Base-by-base conservation (phyloP, 2,797 vertebrate species). In the Chrosomus eos region DNA sequence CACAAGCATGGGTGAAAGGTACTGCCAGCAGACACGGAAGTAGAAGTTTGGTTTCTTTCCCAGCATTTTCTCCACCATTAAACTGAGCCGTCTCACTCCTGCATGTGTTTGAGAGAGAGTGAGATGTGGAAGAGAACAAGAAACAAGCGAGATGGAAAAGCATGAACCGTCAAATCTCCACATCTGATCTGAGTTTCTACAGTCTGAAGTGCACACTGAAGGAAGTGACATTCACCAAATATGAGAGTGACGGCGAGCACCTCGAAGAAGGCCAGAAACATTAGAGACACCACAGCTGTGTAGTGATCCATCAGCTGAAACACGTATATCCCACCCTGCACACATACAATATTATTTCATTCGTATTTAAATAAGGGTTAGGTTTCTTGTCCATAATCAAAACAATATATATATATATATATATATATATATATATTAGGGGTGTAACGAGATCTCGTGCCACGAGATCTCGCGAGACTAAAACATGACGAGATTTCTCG, bases 241-340 rank as follows among this genome's bases (percentile, higher is more conserved):
- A 89, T 10, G 91, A 94, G 92, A 72, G 94, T 95, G 89, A 92
- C 85, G 48, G 93, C 94, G 40, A 94, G 38, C 9, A 96, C 91
- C 88, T 96, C 95, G 88, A 95, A 96, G 89, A 95, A 95, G 1
- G 95, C 94, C 18, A 96, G 92, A 83, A 96, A 96, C 87, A 96
- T 91, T 64, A 95, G 93, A 85, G 95, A 96, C 68, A 96, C 94
- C 14, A 95, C 93, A 38, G 95, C 95, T 1, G 95, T 95, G 91
- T 96, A 96, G 84, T 96, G 95, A 85, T 96, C 95, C 93, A 96
- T 93, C 87, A 96, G 91, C 91, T 96, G 95, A 90, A 96, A 96
- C 31, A 95, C 92, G 21, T 94, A 96, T 87, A 96, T 95, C 53
- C 95, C 95, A 80, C 90, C 94, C 95, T 96, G 89, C 10, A 77